Evolutionary conservation across 2,888 invertebrate genomes (phyloP), one percentile per base, ranked within the genome.

Genomic region (Argyresthia albistria): DNA sequence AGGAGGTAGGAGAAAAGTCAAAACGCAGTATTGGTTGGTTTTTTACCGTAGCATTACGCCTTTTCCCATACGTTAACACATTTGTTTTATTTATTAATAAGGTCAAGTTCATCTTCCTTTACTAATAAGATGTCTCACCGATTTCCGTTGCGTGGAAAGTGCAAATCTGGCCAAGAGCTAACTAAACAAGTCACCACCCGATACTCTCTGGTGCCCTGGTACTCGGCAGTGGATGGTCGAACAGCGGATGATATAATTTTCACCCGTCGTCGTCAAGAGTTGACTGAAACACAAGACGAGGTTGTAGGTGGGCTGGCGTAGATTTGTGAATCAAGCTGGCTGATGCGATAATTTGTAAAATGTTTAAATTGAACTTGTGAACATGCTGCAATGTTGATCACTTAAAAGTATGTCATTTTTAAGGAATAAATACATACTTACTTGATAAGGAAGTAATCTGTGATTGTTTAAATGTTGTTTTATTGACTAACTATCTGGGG

Each of bases 211-310:
- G 25, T 25, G 25, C 25, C 25, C 25, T 25, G 25, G 25, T 25
- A 25, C 6, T 6, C 6, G 25, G 25, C 6, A 4, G 25, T 4
- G 25, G 6, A 25, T 55, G 60, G 58, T 57, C 65, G 78, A 76
- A 71, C 73, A 66, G 68, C 54, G 60, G 58, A 57, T 60, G 67
- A 73, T 76, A 72, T 67, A 69, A 69, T 73, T 74, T 75, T 70
- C 79, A 76, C 68, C 63, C 67, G 64, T 61, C 62, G 64, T 61
- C 62, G 25, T 25, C 25, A 58, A 59, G 66, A 66, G 70, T 68
- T 66, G 73, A 66, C 64, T 79, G 83, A 77, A 84, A 84, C 66
- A 71, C 72, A 71, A 84, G 69, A 73, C 76, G 43, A 57, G 64
- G 58, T 60, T 72, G 80, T 76, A 74, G 84, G 84, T 84, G 83